These are phyloP conservation scores for Crax fasciolata DNA, from an alignment of 2,797 vertebrate species.

Conservation along the genomic window DNA sequence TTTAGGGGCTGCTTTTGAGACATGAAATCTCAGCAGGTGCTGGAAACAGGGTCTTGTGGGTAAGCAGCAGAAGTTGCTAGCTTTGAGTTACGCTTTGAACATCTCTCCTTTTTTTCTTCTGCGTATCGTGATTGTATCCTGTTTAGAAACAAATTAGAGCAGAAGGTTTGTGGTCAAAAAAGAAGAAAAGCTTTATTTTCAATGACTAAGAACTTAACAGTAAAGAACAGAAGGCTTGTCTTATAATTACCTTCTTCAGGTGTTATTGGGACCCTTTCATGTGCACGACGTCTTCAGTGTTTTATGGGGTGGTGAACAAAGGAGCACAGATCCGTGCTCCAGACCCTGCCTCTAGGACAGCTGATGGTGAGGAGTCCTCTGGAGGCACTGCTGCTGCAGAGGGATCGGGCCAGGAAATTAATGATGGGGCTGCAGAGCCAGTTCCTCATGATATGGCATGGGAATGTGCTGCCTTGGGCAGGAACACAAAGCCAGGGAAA, in stretches of 20 bases:
- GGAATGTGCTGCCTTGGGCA: slow-evolving; percentile 64
- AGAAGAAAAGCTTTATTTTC: slow-evolving; percentile 23
- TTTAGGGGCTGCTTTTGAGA: not conserved
- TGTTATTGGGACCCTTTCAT: not conserved
- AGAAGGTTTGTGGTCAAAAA: not conserved
- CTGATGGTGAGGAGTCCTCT: not conserved
- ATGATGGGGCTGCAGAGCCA: slow-evolving; percentile 18
- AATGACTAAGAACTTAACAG: not conserved
- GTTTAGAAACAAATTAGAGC: slow-evolving; percentile 2
- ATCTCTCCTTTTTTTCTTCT: not conserved
- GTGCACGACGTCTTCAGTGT: not conserved
- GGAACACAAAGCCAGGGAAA: slow-evolving; percentile 35
- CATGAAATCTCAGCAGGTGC: not conserved
- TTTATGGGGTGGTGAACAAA: slow-evolving; percentile 23
- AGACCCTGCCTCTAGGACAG: slow-evolving; percentile 13
- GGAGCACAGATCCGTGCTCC: not conserved
- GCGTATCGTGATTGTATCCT: not conserved
- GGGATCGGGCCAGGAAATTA: slow-evolving; percentile 26
- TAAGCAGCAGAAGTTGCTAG: not conserved
- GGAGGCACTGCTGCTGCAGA: not conserved
- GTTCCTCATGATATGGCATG: slow-evolving; percentile 19
- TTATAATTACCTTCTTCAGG: slow-evolving; percentile 32
- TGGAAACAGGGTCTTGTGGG: not conserved
- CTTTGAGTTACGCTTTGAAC: not conserved
- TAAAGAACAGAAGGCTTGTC: not conserved